These are phyloP conservation scores for Trichonephila clavipes DNA, from an alignment of 1,140 invertebrate genomes.

Conservation along the genomic window DNA sequence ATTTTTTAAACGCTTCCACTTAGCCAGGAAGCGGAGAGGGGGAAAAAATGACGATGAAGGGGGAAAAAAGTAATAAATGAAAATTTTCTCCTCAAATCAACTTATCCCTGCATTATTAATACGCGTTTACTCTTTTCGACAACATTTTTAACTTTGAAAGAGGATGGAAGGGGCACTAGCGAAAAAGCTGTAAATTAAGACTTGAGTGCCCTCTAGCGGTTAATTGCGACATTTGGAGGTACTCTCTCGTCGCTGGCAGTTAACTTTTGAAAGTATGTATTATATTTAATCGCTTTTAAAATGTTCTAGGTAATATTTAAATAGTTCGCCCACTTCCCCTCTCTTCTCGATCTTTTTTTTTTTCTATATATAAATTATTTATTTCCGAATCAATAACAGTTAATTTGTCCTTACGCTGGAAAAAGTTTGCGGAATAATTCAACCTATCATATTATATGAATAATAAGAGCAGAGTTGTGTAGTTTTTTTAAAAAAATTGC, in stretches of 20 bases:
- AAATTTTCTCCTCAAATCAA: constrained; percentile 53
- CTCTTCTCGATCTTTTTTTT: neutral
- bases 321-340: neutral
- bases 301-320: constrained; percentile 71
- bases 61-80: constrained; percentile 14
- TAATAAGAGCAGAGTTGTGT: constrained; percentile 14
- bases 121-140: constrained; percentile 58
- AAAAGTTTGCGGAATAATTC: constrained; percentile 29
- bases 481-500: neutral
- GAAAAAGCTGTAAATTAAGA: constrained; percentile 73
- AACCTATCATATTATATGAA: constrained; percentile 70
- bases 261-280: constrained; percentile 68
- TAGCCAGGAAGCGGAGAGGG: neutral
- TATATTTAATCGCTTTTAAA: constrained; percentile 75
- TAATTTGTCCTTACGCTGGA: constrained; percentile 55
- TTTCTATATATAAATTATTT: neutral
- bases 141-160: constrained; percentile 42
- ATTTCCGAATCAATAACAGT: constrained; percentile 62
- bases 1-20: constrained; percentile 31
- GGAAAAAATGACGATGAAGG: neutral
- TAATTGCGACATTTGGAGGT: constrained; percentile 72
- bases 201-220: constrained; percentile 71
- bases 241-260: constrained; percentile 54
- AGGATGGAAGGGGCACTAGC: neutral
- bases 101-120: constrained; percentile 70